Conservation (phyloP, 2,888 invertebrate genomes). For the Heliconius sara region DNA sequence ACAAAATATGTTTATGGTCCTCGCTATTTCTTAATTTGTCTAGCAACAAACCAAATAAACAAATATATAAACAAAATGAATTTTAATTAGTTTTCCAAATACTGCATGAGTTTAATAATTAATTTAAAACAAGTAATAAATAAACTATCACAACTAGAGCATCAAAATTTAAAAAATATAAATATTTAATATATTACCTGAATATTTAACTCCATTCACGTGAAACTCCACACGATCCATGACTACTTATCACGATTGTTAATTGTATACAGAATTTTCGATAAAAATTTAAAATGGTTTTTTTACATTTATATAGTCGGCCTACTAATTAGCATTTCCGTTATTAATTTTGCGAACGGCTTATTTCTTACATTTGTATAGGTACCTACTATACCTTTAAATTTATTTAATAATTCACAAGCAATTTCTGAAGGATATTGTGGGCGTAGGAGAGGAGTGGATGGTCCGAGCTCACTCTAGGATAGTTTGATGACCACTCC, state of each 20-base stretch:
- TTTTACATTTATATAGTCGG: neutral
- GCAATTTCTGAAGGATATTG: no score
- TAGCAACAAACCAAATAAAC: neutral
- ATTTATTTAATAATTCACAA: no score
- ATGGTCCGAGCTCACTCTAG: no score
- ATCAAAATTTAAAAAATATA: neutral
- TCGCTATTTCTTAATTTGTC: neutral
- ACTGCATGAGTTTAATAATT: neutral
- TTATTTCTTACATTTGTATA: no score
- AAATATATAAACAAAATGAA: no score
- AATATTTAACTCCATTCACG: slow-evolving; percentile 58
- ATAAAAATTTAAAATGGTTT: neutral
- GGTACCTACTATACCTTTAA: no score
- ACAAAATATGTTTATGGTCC: neutral
- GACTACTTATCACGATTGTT: neutral
- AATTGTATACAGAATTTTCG: neutral
- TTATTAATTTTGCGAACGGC: no score
- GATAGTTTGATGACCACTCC: no score
- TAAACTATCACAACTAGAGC: neutral
- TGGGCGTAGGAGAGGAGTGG: no score
- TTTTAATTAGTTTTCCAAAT: neutral
- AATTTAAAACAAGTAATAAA: no score
- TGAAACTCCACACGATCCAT: slow-evolving; percentile 53
- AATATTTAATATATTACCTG: slow-evolving; percentile 46
- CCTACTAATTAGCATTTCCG: no score